Evolutionary conservation across 2,113 vertebrate genomes (phyloP).

Genomic region (Rhinopomastus cyanomelas): DNA sequence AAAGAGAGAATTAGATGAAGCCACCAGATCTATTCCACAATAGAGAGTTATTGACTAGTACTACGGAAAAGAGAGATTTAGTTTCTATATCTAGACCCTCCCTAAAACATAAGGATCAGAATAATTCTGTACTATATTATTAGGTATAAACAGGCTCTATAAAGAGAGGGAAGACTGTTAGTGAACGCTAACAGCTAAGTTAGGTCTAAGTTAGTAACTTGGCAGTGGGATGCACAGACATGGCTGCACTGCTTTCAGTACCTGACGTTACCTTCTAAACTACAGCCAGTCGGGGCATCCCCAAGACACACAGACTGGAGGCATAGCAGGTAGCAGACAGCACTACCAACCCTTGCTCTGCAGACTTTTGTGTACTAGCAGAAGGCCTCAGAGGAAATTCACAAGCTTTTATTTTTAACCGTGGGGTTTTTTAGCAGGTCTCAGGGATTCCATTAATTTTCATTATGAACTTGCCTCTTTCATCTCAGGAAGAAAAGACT

Average conservation of each 20-base stretch:
- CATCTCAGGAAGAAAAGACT: slow-evolving; percentile 53
- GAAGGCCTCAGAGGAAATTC: not conserved
- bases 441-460: slow-evolving; percentile 58
- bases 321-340: not conserved
- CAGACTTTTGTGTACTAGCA: not conserved
- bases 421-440: not conserved
- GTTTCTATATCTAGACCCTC: not conserved
- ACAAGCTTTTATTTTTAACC: slow-evolving; percentile 32
- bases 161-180: not conserved
- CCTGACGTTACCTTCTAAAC: not conserved
- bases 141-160: not conserved
- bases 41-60: not conserved
- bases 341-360: not conserved
- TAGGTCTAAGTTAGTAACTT: too few species aligned
- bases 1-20: slow-evolving; percentile 27
- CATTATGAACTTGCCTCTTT: slow-evolving; percentile 41
- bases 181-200: too few species aligned
- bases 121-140: not conserved
- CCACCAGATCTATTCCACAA: slow-evolving; percentile 7
- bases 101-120: not conserved
- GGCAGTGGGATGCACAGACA: not conserved
- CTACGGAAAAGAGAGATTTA: not conserved
- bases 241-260: not conserved
- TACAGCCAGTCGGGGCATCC: not conserved
- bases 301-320: rapidly evolving